phyloP scores from a whole-genome alignment of 2,888 invertebrate genomes.

The Catocala nupta region DNA sequence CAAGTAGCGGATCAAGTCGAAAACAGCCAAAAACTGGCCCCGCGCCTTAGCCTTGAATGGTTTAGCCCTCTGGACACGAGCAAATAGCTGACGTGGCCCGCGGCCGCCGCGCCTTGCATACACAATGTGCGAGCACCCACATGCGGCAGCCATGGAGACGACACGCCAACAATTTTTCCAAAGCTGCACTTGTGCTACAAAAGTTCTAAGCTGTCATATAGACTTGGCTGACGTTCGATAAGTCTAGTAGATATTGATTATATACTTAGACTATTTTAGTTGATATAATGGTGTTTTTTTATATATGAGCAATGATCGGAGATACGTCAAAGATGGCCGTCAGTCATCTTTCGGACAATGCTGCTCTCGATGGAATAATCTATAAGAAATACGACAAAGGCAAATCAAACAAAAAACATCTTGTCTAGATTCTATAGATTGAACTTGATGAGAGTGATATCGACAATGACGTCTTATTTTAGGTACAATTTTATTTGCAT shows the following conservation, averaged over 20 bases:
- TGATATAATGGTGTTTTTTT: conserved; percentile 33
- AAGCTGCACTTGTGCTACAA: background rate
- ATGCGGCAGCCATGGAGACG: conserved; percentile 61
- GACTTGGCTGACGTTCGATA: background rate
- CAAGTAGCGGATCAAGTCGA: conserved; percentile 76
- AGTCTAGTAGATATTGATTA: conserved; percentile 21
- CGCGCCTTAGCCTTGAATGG: conserved; percentile 86
- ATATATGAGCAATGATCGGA: conserved; percentile 44
- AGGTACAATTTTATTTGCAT: conserved; percentile 51
- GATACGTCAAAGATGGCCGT: conserved; percentile 42
- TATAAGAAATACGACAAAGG: conserved; percentile 47
- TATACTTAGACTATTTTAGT: conserved; percentile 29
- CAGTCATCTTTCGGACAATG: conserved; percentile 44
- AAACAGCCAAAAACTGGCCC: conserved; percentile 85
- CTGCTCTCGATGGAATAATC: conserved; percentile 40
- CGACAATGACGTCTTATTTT: conserved; percentile 46
- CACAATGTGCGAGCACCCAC: conserved; percentile 74
- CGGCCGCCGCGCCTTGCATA: conserved; percentile 85
- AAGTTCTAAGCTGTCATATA: background rate
- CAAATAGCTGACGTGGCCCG: conserved; percentile 87
- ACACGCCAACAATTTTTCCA: conserved; percentile 34
- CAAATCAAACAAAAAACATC: conserved; percentile 42
- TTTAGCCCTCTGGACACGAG: conserved; percentile 86
- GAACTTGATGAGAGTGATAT: conserved; percentile 47
- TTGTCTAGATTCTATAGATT: conserved; percentile 49